phyloP scores from a whole-genome alignment of 2,888 invertebrate genomes.

The Lochmaea capreae region DNA sequence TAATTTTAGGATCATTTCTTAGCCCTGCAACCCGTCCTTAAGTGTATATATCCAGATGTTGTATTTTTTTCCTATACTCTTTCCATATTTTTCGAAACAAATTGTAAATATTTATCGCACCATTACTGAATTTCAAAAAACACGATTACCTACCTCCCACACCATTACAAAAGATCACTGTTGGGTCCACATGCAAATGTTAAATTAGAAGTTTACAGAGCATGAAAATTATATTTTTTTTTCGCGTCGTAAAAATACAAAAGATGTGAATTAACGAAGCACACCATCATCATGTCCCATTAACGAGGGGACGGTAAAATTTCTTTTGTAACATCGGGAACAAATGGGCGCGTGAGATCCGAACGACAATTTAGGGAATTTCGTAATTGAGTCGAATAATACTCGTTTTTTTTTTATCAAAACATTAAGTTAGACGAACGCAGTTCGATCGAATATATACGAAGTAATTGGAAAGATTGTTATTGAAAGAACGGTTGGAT shows the following conservation, averaged over 20 bases:
- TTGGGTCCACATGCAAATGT: slow-evolving; percentile 23
- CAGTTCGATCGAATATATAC: not conserved
- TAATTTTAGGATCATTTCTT: too few species aligned
- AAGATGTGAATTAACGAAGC: slow-evolving; percentile 32
- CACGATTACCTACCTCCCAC: too few species aligned
- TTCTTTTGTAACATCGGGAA: slow-evolving; percentile 1
- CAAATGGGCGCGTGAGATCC: slow-evolving; percentile 5
- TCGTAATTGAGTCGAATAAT: not conserved
- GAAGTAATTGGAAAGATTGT: too few species aligned
- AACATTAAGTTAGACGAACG: not conserved
- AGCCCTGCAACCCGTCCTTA: too few species aligned
- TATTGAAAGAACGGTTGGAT: not conserved
- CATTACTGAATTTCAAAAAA: too few species aligned
- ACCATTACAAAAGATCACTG: too few species aligned
- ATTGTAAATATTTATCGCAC: too few species aligned
- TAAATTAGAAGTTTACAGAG: slow-evolving; percentile 28
- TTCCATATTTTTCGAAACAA: too few species aligned
- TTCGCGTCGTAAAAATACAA: slow-evolving; percentile 29
- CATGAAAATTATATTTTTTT: slow-evolving; percentile 30
- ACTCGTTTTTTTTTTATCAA: not conserved
- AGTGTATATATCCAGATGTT: too few species aligned
- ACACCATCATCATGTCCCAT: slow-evolving; percentile 1
- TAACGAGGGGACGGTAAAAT: slow-evolving; percentile 11
- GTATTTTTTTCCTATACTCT: too few species aligned
- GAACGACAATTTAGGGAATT: slow-evolving; percentile 1